Percentiles rank a stretch among this genome's conserved stretches.
Conservation (phyloP, 2,797 vertebrate species). For the Parotocinclus haroldoi region DNA sequence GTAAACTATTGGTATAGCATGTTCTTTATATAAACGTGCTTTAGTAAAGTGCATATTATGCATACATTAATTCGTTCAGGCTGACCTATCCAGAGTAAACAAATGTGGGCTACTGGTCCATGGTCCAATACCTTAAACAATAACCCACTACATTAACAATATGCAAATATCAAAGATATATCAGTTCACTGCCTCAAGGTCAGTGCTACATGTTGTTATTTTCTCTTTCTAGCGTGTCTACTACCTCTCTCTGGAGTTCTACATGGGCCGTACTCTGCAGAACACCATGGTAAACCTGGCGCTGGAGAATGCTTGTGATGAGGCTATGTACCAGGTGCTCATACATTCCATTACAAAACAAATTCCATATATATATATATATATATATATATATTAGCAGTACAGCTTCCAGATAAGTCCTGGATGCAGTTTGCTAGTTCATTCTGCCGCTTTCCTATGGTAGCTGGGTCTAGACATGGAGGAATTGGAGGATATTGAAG, state of each 20-base stretch:
- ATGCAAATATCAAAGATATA: too few relatives aligned
- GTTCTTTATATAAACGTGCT: too few relatives aligned
- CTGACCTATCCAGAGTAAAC: too few relatives aligned
- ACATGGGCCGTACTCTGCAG: conserved; percentile 97
- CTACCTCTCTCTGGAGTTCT: conserved; percentile 97
- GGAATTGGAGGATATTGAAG: conserved; percentile 95
- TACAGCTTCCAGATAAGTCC: not conserved
- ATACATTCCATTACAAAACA: not conserved
- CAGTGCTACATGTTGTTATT: not conserved
- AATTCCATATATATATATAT: too few relatives aligned
- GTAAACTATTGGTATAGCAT: too few relatives aligned
- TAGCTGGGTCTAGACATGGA: conserved; percentile 95
- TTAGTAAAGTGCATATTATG: too few relatives aligned
- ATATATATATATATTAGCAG: not conserved
- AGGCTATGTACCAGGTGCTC: conserved; percentile 91
- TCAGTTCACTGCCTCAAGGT: not conserved
- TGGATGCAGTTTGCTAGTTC: not conserved
- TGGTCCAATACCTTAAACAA: too few relatives aligned
- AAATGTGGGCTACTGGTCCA: too few relatives aligned
- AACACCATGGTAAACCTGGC: conserved; percentile 99
- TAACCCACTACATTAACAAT: too few relatives aligned
- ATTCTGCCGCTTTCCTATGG: conserved; percentile 18
- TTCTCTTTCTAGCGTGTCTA: conserved; percentile 83
- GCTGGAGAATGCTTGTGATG: conserved; percentile 91
- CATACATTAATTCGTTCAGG: too few relatives aligned